These are phyloP conservation scores for Fragariocoptes setiger DNA, from an alignment of 1,140 invertebrate species.

Conservation along the genomic window DNA sequence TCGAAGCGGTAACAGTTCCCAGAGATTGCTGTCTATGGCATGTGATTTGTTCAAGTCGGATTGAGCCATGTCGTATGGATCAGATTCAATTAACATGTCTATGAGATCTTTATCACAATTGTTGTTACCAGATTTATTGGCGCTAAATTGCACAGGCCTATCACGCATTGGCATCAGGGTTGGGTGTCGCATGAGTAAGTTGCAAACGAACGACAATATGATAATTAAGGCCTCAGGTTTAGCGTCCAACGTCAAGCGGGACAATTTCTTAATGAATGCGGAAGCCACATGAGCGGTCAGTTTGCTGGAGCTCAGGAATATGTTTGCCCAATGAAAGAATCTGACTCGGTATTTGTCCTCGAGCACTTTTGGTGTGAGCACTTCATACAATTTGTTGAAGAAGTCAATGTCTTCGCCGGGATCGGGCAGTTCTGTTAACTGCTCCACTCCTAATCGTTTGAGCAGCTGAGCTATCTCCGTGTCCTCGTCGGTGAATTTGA, in stretches of 20 bases:
- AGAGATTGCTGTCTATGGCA: slow-evolving; percentile 54
- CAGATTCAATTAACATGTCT: no score
- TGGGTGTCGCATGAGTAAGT: slow-evolving; percentile 54
- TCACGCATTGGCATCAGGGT: slow-evolving; percentile 1
- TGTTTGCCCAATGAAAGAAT: slow-evolving; percentile 45
- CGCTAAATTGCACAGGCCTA: no score
- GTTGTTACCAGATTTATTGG: no score
- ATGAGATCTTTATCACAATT: not conserved
- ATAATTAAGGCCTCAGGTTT: slow-evolving; percentile 41
- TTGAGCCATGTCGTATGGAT: slow-evolving; percentile 53
- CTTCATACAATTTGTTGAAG: slow-evolving; percentile 62
- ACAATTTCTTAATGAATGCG: slow-evolving; percentile 60
- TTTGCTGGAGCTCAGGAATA: slow-evolving; percentile 71
- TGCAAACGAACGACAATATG: slow-evolving; percentile 48
- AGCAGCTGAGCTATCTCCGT: no score
- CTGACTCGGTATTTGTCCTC: slow-evolving; percentile 57
- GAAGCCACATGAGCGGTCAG: slow-evolving; percentile 63
- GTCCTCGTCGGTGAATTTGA: no score
- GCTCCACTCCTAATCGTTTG: no score
- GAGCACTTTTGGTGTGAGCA: slow-evolving; percentile 63
- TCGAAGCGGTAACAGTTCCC: slow-evolving; percentile 51
- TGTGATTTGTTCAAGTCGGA: slow-evolving; percentile 35
- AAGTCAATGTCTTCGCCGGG: slow-evolving; percentile 72
- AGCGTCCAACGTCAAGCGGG: slow-evolving; percentile 44
- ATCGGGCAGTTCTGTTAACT: no score